These are phyloP conservation scores for Sturnus vulgaris DNA, from an alignment of 2,113 vertebrate genomes.

Conservation along the genomic window DNA sequence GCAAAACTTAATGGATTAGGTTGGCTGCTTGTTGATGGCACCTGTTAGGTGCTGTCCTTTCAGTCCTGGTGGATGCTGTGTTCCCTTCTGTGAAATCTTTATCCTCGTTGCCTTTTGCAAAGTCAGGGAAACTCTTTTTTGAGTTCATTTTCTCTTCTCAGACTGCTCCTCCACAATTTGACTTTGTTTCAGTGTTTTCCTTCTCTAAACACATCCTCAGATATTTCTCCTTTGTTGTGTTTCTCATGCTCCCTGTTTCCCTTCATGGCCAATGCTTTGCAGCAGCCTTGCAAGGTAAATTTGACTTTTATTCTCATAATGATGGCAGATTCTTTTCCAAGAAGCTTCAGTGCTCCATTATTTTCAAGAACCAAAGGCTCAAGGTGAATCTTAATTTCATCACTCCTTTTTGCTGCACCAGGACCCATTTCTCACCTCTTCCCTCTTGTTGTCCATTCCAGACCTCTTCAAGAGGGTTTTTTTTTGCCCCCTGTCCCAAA, in stretches of 20 bases:
- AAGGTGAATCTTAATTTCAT: background rate
- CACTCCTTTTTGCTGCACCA: background rate
- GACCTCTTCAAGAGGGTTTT: too few species aligned
- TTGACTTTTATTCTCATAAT: background rate
- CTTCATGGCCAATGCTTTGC: accelerated
- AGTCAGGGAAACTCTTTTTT: background rate
- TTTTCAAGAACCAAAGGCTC: background rate
- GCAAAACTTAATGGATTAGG: background rate
- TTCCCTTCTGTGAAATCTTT: background rate
- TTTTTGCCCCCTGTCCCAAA: background rate
- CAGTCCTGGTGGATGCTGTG: background rate
- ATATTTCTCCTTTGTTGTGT: background rate
- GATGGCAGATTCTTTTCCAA: background rate
- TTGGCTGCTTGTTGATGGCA: background rate
- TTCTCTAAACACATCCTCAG: background rate
- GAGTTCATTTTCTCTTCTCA: background rate
- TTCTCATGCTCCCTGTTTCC: background rate
- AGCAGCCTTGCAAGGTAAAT: background rate
- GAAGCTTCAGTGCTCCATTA: background rate
- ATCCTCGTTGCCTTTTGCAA: background rate
- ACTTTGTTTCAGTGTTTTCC: background rate
- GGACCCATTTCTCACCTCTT: background rate
- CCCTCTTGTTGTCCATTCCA: background rate
- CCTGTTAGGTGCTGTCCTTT: background rate
- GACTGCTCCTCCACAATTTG: background rate